Base-by-base conservation (phyloP, 2,888 invertebrate genomes). In the Himalopsyche japonica region DNA sequence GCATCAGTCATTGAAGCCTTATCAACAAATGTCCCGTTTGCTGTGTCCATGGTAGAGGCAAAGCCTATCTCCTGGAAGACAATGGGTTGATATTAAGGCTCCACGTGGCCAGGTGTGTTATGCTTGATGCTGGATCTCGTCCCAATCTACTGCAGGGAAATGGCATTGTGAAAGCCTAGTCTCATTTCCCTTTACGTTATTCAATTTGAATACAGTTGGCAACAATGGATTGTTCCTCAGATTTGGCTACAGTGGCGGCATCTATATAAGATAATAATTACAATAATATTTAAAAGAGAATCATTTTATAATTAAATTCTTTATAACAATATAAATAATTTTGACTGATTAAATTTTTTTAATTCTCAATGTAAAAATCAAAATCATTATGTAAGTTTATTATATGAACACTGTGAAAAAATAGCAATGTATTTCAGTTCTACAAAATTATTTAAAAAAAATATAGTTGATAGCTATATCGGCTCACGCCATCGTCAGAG, bases 121-220 rank as follows among this genome's bases (percentile, higher is more conserved):
- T 32, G 32, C 27, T n/a, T 47, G 20, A 7, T 76, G n/a, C 76
- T 32, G 43, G 37, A 64, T 76, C 81, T 76, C 43, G 76, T 48
- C 76, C 76, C 37, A 64, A 30, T 48, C 81, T 83, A 70, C 64
- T 30, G 32, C 76, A 57, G 81, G 82, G 78, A 83, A 83, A 83
- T 80, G 81, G 49, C 76, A 76, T 76, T 30, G 83, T 82, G 80
- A 15, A 47, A 82, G 86, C 84, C 82, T 80, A 81, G 86, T 80
- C 86, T 84, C 86, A 86, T 86, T 86, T 86, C 86, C 83, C 82
- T 84, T 84, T 78, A 77, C 84, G 82, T 86, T 84, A 86, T 86
- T 84, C 86, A 86, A 84, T 86, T 86, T 86, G 84, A 86, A 84
- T 82, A 84, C 84, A 84, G 84, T 80, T 84, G 79, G 82, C 84